A percentile compares a stretch with the other conserved stretches of the same genome.
These are phyloP conservation scores for Psophia crepitans DNA, from an alignment of 2,113 vertebrate species.

Conservation along the genomic window DNA sequence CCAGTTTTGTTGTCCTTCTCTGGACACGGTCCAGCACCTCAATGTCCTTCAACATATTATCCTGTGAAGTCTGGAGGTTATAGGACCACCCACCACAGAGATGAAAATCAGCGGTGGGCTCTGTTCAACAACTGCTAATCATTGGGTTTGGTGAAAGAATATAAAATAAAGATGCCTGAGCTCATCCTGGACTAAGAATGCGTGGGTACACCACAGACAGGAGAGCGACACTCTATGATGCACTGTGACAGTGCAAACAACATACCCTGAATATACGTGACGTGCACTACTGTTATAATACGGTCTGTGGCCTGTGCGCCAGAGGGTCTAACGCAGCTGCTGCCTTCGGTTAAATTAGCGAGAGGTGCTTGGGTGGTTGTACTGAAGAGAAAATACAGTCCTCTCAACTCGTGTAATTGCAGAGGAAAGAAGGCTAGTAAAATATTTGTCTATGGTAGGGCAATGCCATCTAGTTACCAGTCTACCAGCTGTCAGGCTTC, in stretches of 20 bases:
- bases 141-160: not conserved
- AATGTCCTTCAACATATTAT: not conserved
- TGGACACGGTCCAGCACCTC: too few relatives aligned
- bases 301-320: not conserved
- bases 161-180: not conserved
- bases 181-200: not conserved
- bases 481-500: constrained; percentile 30
- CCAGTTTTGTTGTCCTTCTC: too few relatives aligned
- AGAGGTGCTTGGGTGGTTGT: not conserved
- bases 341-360: not conserved
- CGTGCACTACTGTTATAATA: accelerated
- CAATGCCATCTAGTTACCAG: constrained; percentile 12
- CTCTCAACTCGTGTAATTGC: not conserved
- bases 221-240: not conserved
- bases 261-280: accelerated
- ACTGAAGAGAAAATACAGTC: not conserved
- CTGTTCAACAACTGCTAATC: not conserved
- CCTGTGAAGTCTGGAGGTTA: not conserved
- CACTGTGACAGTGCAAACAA: not conserved
- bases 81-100: not conserved
- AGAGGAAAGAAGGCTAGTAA: not conserved
- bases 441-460: constrained; percentile 54
- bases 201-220: accelerated
- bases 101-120: not conserved
- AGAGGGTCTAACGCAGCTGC: not conserved